Evolutionary conservation across 2,888 invertebrate genomes (phyloP), one percentile per base, ranked within the genome.

Genomic region (Apotomis turbidana): DNA sequence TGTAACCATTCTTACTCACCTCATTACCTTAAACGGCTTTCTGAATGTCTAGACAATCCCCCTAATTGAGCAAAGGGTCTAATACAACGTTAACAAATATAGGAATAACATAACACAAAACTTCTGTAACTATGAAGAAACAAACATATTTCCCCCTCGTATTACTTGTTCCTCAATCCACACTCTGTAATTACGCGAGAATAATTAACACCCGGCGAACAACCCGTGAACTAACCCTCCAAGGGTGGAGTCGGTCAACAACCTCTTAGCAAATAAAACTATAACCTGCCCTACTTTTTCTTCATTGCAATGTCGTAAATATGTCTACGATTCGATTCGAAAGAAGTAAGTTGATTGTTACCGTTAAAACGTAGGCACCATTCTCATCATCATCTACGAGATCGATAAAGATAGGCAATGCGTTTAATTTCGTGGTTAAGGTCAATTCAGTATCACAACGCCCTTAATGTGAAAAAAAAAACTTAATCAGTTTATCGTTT

Each of bases 201-300:
- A 68, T 59, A 68, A 72, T 68, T 68, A 71, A 68, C 67, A 71
- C 72, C 70, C 68, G 41, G 63, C 36, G 12, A 68, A 59, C 46
- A 38, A 51, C 67, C 59, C 67, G 68, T 52, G 68, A 63, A 63
- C 68, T 57, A 54, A 64, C 67, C 72, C 68, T 15, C 41, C 36
- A 62, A 54, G 71, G 71, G 67, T 62, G 67, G 51, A 68, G 68
- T 63, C 68, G 72, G 71, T 71, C 72, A 72, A 72, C 52, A 60
- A 72, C 68, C 68, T 72, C 63, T 52, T 52, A 44, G 41, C 55
- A 44, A 68, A 68, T n/a, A 46, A 63, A 68, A 68, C 72, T 54
- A 59, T 27, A 58, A 68, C 58, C 44, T 54, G 62, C 63, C 61
- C 67, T 71, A 71, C 38, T 57, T 62, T 57, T 66, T 57, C 60